phyloP scores from a whole-genome alignment of 2,113 vertebrate genomes.

The Corythornis vintsioides region DNA sequence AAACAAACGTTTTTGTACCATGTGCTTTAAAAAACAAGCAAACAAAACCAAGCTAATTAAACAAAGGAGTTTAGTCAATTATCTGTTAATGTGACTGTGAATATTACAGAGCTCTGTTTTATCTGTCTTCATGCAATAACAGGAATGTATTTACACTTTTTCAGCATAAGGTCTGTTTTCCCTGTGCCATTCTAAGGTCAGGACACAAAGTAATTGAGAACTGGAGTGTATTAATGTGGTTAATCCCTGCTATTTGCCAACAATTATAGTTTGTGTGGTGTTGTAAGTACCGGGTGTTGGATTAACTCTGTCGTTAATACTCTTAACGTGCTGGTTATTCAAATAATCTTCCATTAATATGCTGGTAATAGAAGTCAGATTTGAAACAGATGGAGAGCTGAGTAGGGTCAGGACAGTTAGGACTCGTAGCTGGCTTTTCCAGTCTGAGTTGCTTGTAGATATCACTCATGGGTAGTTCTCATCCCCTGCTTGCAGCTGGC shows the following conservation, averaged over 20 bases:
- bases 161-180: neutral
- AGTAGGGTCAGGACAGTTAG: neutral
- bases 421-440: neutral
- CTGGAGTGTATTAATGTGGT: neutral
- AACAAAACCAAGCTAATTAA: neutral
- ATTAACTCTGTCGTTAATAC: conserved; percentile 43
- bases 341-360: conserved; percentile 16
- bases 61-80: too few species aligned
- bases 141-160: neutral
- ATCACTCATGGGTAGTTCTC: accelerated
- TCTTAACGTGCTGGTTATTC: neutral
- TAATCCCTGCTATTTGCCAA: conserved; percentile 20
- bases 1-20: neutral
- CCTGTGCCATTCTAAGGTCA: neutral
- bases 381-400: neutral
- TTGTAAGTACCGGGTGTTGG: neutral
- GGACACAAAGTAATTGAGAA: neutral
- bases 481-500: neutral
- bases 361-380: neutral
- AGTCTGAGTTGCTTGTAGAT: neutral
- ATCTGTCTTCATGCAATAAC: neutral
- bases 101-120: neutral
- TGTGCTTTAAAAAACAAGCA: too few species aligned
- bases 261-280: neutral
- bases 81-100: too few species aligned